Base-by-base conservation (phyloP, 2,888 invertebrate genomes). In the Lasioglossum lativentre region DNA sequence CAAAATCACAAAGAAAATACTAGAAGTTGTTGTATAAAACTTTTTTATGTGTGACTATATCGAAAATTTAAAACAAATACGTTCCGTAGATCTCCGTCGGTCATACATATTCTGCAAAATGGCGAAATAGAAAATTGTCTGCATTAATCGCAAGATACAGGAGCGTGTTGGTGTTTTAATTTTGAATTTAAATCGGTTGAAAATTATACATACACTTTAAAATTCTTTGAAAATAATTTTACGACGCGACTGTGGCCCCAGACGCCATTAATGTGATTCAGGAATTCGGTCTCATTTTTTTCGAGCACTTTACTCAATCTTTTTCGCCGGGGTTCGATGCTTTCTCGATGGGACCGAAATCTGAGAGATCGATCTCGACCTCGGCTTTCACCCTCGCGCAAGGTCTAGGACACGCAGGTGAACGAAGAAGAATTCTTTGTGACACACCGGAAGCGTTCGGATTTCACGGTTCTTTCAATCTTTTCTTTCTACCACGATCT, bases 301-400 rank as follows among this genome's bases (percentile, higher is more conserved):
- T 52, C 52, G 23, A 52, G 52, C 52, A n/a, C n/a, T 40, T 42
- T n/a, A 4, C n/a, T n/a, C 40, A 23, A 70, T 56, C 38, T n/a
- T 38, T 56, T 2, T 27, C 14, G 1, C 10, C 27, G 8, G 8
- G 16, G 42, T 23, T 56, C 72, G 66, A 66, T 71, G 56, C 23
- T 75, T 56, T 81, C 75, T 71, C 75, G 66, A 86, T 76, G 82
- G 75, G 63, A 80, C 77, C 75, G 76, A 80, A 87, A 90, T 89
- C 82, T 68, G 63, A 42, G 63, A 42, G 66, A 78, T 42, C 74
- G 80, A 85, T 89, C 85, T 82, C 83, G 82, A 89, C 91, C 92
- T 92, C 89, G 88, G 93, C 93, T 93, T 93, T 93, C 93, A 93
- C 93, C 91, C 89, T 93, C 92, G 86, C 72, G 80, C 92, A 93